These are phyloP conservation scores for Cassiopea xamachana DNA, from an alignment of 30 jellyfish, hydroid and myxozoan genomes.

Conservation along the genomic window DNA sequence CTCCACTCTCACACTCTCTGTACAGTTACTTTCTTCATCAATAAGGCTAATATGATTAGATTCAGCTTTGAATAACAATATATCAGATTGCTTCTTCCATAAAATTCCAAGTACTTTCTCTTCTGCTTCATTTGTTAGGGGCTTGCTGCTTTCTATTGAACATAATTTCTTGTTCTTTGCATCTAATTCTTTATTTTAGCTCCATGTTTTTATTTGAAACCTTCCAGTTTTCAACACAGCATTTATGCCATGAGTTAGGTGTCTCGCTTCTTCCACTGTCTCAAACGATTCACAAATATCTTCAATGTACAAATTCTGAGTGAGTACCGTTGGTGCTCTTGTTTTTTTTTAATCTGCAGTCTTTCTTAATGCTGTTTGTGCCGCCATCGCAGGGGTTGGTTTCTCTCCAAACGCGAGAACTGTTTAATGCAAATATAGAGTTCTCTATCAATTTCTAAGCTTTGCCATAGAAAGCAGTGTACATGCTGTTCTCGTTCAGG, in stretches of 20 bases:
- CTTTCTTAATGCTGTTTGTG: slow-evolving; percentile 51
- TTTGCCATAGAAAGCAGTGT: slow-evolving; percentile 76
- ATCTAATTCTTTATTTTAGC: slow-evolving; percentile 48
- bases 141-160: slow-evolving; percentile 38
- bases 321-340: slow-evolving; percentile 5
- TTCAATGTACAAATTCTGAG: slow-evolving; percentile 70
- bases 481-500: slow-evolving; percentile 69
- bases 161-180: slow-evolving; percentile 18
- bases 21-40: slow-evolving; percentile 56
- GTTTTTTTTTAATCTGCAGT: slow-evolving; percentile 45
- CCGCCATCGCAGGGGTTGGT: slow-evolving; percentile 77
- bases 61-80: slow-evolving; percentile 67
- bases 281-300: slow-evolving; percentile 71
- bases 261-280: slow-evolving; percentile 26
- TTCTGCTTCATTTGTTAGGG: slow-evolving; percentile 44
- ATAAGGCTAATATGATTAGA: slow-evolving; percentile 57
- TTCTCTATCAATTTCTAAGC: slow-evolving; percentile 36
- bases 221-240: slow-evolving; percentile 67
- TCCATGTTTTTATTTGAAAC: slow-evolving; percentile 74
- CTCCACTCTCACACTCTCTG: slow-evolving; percentile 52
- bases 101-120: slow-evolving; percentile 61
- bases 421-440: slow-evolving; percentile 52
- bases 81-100: slow-evolving; percentile 70
- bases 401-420: slow-evolving; percentile 65
- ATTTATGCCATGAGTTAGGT: neutral